These are phyloP conservation scores for Vipera latastei DNA, from an alignment of 2,797 vertebrate species.

Conservation along the genomic window DNA sequence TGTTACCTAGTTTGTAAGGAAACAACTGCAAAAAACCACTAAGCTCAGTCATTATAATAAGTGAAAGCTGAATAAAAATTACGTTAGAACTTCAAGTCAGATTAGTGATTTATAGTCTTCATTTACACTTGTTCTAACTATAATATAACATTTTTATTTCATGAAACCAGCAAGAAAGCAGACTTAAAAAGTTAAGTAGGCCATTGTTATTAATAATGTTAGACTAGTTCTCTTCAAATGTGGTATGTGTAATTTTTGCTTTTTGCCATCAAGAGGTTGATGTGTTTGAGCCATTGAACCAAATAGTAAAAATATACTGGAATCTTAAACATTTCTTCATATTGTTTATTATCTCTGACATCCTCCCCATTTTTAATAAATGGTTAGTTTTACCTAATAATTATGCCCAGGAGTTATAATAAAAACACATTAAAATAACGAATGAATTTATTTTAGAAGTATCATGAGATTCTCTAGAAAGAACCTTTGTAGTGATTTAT, in stretches of 20 bases:
- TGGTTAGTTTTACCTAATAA: neutral
- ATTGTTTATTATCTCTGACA: neutral
- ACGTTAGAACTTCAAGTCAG: conserved; percentile 6
- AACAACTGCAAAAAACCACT: no score
- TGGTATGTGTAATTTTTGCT: neutral
- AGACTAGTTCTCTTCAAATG: neutral
- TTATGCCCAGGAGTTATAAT: neutral
- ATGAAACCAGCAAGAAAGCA: neutral
- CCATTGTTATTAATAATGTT: neutral
- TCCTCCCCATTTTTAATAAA: neutral
- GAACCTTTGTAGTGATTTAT: neutral
- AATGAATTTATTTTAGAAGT: neutral
- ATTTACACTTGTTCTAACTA: neutral
- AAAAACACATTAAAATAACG: neutral
- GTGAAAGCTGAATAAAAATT: neutral
- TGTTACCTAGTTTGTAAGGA: no score
- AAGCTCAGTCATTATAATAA: neutral
- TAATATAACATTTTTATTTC: neutral
- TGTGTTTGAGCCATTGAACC: neutral
- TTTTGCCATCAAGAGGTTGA: neutral
- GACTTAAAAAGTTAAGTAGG: neutral
- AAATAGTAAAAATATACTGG: neutral
- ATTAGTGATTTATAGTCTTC: neutral
- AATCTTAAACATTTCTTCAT: neutral
- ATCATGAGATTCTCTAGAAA: neutral